phyloP scores from a whole-genome alignment of 2,113 vertebrate species.

The Hylia prasina region DNA sequence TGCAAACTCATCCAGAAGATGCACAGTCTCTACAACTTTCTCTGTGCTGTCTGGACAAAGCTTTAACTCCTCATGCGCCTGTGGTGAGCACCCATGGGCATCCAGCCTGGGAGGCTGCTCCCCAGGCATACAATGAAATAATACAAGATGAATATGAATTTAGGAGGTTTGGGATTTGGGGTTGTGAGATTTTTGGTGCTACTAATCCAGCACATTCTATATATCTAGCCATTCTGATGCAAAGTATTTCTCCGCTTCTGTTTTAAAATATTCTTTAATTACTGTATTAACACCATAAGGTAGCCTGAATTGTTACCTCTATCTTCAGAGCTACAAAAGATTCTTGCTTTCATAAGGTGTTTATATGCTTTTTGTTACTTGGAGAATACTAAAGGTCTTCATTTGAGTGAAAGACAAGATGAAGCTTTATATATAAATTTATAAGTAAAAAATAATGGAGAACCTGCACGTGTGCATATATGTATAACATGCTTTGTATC shows the following conservation, averaged over 20 bases:
- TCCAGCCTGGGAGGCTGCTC: background rate
- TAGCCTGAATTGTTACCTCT: background rate
- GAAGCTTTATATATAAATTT: background rate
- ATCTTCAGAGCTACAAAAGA: background rate
- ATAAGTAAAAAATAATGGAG: background rate
- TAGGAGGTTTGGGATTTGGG: background rate
- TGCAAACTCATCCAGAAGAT: background rate
- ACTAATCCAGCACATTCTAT: background rate
- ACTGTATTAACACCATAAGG: background rate
- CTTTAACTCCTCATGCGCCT: background rate
- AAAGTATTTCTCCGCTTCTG: background rate
- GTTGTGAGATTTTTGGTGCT: background rate
- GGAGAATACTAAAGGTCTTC: background rate
- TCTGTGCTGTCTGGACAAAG: background rate
- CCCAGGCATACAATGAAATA: background rate
- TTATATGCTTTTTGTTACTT: background rate
- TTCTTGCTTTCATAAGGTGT: background rate
- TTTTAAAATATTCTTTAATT: background rate
- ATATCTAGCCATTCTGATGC: background rate
- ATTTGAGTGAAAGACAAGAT: background rate
- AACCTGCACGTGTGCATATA: accelerated
- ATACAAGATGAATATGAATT: background rate
- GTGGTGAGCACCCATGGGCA: accelerated
- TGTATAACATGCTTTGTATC: background rate
- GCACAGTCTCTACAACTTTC: background rate